A percentile compares a stretch with the other conserved stretches of the same genome.
Conservation (phyloP, 2,113 vertebrate species). For the Patagioenas fasciata region DNA sequence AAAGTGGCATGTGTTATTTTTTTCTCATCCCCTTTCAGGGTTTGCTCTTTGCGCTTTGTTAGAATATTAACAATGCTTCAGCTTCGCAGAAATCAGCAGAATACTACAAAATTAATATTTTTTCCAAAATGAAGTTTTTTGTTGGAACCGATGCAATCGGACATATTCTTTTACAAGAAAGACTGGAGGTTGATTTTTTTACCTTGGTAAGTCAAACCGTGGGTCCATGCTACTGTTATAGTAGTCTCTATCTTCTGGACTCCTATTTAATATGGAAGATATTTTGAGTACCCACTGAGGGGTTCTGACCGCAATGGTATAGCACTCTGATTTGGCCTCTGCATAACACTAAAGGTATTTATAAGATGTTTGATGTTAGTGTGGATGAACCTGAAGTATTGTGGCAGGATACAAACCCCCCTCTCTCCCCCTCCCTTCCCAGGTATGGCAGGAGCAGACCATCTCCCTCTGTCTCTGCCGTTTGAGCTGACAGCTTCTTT, state of each 20-base stretch:
- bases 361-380: neutral
- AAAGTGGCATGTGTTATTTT: too few relatives aligned
- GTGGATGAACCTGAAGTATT: neutral
- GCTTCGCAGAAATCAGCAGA: accelerated
- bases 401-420: too few relatives aligned
- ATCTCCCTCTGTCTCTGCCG: too few relatives aligned
- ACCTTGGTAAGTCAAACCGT: neutral
- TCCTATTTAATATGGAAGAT: neutral
- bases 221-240: neutral
- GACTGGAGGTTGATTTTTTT: neutral
- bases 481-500: too few relatives aligned
- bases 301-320: neutral
- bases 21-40: neutral
- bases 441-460: too few relatives aligned
- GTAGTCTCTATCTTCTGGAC: neutral
- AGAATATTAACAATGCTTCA: neutral
- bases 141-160: neutral
- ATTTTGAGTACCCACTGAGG: neutral
- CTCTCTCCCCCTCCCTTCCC: too few relatives aligned
- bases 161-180: neutral
- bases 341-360: neutral
- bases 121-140: neutral
- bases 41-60: neutral
- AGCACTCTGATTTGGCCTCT: neutral
- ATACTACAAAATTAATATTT: neutral